Evolutionary conservation across 2,797 vertebrate genomes (phyloP).

Genomic region (Pelobates cultripes): DNA sequence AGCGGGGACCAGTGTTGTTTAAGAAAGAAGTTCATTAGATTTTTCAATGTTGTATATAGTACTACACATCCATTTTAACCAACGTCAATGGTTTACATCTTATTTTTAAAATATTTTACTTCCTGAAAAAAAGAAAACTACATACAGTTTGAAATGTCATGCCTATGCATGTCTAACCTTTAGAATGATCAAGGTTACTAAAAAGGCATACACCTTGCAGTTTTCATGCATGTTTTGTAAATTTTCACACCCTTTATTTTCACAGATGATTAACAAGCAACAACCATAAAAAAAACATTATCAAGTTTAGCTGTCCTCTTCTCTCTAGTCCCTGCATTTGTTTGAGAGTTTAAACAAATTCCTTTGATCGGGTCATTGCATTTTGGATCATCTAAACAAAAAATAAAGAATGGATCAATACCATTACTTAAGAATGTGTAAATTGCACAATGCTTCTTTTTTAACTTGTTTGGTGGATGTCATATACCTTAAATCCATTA

Average conservation of each 20-base stretch:
- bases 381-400: slow-evolving; percentile 48
- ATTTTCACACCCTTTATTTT: slow-evolving; percentile 63
- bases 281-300: slow-evolving; percentile 57
- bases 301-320: slow-evolving; percentile 33
- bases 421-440: slow-evolving; percentile 50
- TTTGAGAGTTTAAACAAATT: slow-evolving; percentile 35
- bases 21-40: too few species aligned
- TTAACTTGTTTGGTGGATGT: background rate
- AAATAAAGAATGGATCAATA: slow-evolving; percentile 49
- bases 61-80: too few species aligned
- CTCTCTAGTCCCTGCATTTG: slow-evolving; percentile 28
- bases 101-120: background rate
- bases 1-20: too few species aligned
- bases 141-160: slow-evolving; percentile 9
- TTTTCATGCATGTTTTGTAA: slow-evolving; percentile 51
- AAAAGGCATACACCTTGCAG: slow-evolving; percentile 45
- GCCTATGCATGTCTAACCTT: slow-evolving; percentile 27
- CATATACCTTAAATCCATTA: slow-evolving; percentile 45
- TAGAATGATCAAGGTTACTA: slow-evolving; percentile 59
- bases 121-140: background rate
- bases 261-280: slow-evolving; percentile 43
- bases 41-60: too few species aligned
- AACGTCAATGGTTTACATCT: background rate
- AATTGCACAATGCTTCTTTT: slow-evolving; percentile 44
- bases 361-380: slow-evolving; percentile 41